Base-by-base conservation (phyloP, 2,888 invertebrate genomes). In the Gymnosoma rotundatum region DNA sequence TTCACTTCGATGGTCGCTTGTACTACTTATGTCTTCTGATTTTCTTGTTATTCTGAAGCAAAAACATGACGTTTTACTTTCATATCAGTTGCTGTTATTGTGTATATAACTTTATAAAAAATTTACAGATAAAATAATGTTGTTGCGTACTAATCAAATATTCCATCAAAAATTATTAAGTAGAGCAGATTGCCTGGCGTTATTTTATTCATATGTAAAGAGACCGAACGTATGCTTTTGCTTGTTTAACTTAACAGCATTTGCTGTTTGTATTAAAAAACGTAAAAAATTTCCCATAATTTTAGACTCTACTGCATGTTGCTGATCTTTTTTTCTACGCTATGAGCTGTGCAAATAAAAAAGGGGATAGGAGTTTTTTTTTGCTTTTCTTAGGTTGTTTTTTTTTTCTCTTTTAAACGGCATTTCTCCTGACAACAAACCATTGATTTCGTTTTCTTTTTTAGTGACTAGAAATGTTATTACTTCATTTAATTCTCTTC, bases 401-500 rank as follows among this genome's bases (percentile, higher is more conserved):
- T 67, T 67, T 18, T 58, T 42, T 12, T 52, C 42, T 69, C 61
- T 69, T 61, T 2, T 21, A 8, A 2, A 10, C 2, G 50, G 45
- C 7, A 1, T 0, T 70, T 69, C 54, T n/a, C 69, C 69, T 63
- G 21, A 20, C 52, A 74, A 36, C 5, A 8, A 50, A 50, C 16
- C 18, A 32, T 25, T 9, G 21, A 32, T 12, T 76, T 8, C 58
- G 38, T 36, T 50, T 58, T 36, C 50, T 25, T 67, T 38, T 21
- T 21, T 5, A 12, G 2, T 52, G 50, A 9, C 10, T 52, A 25
- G 2, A 6, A 16, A 56, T 25, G 72, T 36, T 21, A 10, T 21
- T 78, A 45, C 20, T n/a, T 66, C 36, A 18, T 25, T 69, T 63
- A 72, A 48, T 58, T 70, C 78, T 79, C 78, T 69, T 69, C 50